Base-by-base conservation (phyloP, 2,888 invertebrate species). In the Caenorhabditis japonica region DNA sequence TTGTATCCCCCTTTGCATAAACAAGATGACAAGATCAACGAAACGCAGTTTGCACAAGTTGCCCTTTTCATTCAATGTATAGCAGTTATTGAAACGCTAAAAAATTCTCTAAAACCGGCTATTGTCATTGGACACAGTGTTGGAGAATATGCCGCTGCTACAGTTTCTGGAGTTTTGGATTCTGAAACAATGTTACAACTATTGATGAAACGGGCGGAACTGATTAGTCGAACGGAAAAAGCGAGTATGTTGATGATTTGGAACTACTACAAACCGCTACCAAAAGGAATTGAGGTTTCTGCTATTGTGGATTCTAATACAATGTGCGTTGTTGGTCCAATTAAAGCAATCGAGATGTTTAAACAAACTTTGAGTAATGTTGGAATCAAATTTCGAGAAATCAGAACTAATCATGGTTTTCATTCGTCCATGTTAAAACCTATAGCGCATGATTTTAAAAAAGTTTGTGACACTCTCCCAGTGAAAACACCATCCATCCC, bases 111-210 rank as follows among this genome's bases (percentile, higher is more conserved):
- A 7, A 53, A 61, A 30, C 62, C 77, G 3, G 55, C 71, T 3
- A 17, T 59, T 10, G 38, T 83, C 1, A 47, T 83, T 17, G 85
- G 85, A 5, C 85, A 85, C 44, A 82, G 82, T 46, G 44, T 85
- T 17, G 85, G 85, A n/a, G 85, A 85, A 56, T 85, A 83, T 49
- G 41, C 80, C 7, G 85, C 85, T 1, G 53, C 82, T 19, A 51
- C 58, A 0, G 49, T 70, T 36, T 56, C 77, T 4, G 75, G 64
- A 5, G 75, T 62, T 0, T 13, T 83, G 0, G 34, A 59, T 0
- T 27, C 44, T 5, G 49, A 60, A n/a, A 61, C 72, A 1, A 47
- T 70, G 15, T 55, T 82, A 2, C 8, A 66, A 12, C 46, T 85
- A 4, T 44, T 85, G 0, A 55, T 51, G 8, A 30, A 62, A 23